Evolutionary conservation across 1,140 invertebrate genomes (phyloP).

Genomic region (Daktulosphaira vitifoliae): DNA sequence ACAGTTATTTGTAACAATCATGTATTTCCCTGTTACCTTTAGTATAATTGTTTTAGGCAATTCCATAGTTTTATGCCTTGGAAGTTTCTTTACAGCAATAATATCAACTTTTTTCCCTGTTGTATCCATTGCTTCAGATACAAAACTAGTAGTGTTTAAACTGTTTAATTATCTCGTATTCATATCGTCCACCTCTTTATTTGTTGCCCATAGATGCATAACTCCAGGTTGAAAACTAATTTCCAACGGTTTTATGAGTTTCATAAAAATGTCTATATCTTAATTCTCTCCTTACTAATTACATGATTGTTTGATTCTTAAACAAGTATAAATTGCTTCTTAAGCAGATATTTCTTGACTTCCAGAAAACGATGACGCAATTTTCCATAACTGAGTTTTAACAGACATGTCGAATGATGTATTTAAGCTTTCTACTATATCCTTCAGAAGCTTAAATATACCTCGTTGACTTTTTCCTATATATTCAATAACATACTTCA

Average conservation of each 20-base stretch:
- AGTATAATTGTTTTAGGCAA: background rate
- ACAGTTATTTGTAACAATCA: constrained; percentile 43
- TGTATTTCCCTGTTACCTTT: constrained; percentile 36
- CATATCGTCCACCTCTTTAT: too few relatives aligned
- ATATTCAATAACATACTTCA: too few relatives aligned
- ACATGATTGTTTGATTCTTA: background rate
- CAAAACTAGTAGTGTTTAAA: too few relatives aligned
- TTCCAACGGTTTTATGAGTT: too few relatives aligned
- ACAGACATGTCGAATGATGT: too few relatives aligned
- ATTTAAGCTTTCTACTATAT: too few relatives aligned
- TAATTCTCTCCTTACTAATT: background rate
- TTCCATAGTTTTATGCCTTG: background rate
- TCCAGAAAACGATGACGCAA: background rate
- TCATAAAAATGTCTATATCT: background rate
- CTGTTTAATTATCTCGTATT: too few relatives aligned
- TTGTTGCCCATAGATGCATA: too few relatives aligned
- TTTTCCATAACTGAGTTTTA: background rate
- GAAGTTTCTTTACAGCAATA: background rate
- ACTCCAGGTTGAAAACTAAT: too few relatives aligned
- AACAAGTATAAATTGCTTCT: background rate
- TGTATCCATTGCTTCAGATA: too few relatives aligned
- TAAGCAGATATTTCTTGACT: constrained; percentile 2
- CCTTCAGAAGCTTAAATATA: too few relatives aligned
- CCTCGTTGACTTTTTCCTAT: too few relatives aligned
- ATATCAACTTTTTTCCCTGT: background rate